These are phyloP conservation scores for Anneissia japonica DNA, from an alignment of 35 echinoderm and acorn worm species.

Conservation along the genomic window DNA sequence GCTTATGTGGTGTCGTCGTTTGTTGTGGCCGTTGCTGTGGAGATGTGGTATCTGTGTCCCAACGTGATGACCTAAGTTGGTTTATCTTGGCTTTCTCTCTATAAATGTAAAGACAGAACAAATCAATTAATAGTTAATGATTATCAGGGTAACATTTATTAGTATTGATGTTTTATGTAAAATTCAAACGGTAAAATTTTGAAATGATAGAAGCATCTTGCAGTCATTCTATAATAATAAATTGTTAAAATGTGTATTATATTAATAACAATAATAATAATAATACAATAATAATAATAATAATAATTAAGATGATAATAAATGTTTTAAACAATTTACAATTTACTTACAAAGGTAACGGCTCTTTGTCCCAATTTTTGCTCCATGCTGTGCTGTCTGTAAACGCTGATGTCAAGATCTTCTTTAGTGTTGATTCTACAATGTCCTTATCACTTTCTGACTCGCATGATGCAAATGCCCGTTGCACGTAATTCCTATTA, in stretches of 20 bases:
- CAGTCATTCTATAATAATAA: too few relatives aligned
- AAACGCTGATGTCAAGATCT: constrained; percentile 59
- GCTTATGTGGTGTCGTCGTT: background rate
- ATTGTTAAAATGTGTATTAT: too few relatives aligned
- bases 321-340: too few relatives aligned
- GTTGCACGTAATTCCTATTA: constrained; percentile 80
- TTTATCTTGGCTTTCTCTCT: background rate
- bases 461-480: constrained; percentile 65
- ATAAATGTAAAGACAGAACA: background rate
- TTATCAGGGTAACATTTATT: too few relatives aligned
- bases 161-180: too few relatives aligned
- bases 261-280: too few relatives aligned
- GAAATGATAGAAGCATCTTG: too few relatives aligned
- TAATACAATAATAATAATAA: too few relatives aligned
- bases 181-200: too few relatives aligned
- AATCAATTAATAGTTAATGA: too few relatives aligned
- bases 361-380: constrained; percentile 71
- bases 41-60: background rate
- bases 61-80: background rate
- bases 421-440: constrained; percentile 64
- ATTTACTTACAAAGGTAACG: constrained; percentile 54
- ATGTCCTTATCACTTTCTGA: constrained; percentile 75
- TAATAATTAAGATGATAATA: too few relatives aligned
- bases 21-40: background rate
- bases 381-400: constrained; percentile 54